Evolutionary conservation across 2,113 vertebrate species (phyloP).

Genomic region (Leptodactylus fuscus): DNA sequence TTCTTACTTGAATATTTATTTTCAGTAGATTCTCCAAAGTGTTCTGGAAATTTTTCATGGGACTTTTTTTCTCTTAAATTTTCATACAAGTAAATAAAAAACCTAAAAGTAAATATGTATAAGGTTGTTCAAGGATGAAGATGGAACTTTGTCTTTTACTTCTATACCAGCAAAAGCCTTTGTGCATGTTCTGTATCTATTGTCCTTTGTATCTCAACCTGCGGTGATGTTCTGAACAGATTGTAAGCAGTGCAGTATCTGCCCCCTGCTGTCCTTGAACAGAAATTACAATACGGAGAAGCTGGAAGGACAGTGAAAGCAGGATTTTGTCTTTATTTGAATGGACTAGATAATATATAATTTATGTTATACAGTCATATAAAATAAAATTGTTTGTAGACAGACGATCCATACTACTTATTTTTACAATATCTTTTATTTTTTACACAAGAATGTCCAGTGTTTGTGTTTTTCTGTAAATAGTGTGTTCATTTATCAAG

Average conservation of each 20-base stretch:
- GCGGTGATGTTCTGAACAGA: neutral
- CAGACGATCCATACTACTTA: neutral
- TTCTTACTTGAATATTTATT: neutral
- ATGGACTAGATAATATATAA: neutral
- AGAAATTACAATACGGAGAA: neutral
- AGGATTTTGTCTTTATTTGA: neutral
- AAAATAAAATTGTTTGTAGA: neutral
- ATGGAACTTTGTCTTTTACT: neutral
- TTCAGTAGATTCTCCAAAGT: too few relatives aligned
- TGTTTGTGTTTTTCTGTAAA: neutral
- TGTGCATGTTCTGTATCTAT: neutral
- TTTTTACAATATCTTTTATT: neutral
- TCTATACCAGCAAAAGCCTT: neutral
- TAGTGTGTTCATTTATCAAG: too few relatives aligned
- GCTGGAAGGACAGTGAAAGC: neutral
- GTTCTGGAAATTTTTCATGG: too few relatives aligned
- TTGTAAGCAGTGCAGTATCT: slow-evolving; percentile 31
- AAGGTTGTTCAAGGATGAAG: neutral
- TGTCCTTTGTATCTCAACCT: neutral
- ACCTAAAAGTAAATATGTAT: too few relatives aligned
- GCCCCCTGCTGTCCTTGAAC: slow-evolving; percentile 25
- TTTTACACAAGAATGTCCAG: neutral
- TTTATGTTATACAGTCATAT: neutral
- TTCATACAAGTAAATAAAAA: too few relatives aligned
- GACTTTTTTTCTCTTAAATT: too few relatives aligned